These are phyloP conservation scores for Ricordea florida DNA, from an alignment of 92 coral and sea anemone genomes.

Conservation along the genomic window DNA sequence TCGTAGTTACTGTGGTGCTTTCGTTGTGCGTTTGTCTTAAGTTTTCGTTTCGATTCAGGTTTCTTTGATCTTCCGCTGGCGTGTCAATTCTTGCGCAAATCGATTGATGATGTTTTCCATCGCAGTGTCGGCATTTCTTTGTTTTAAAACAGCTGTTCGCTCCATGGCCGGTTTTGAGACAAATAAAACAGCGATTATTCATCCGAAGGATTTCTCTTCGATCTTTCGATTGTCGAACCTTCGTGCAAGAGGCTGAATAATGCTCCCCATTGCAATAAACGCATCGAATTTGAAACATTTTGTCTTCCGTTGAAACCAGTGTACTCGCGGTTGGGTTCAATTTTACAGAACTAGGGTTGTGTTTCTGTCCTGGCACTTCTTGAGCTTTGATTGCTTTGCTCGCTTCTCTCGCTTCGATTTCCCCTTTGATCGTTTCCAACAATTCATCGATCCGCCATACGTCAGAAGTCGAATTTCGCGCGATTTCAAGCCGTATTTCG, in stretches of 20 bases:
- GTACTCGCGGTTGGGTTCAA: constrained; percentile 51
- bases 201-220: constrained; percentile 21
- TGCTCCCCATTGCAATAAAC: constrained; percentile 39
- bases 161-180: constrained; percentile 7
- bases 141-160: neutral
- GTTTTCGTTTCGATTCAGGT: too few relatives aligned
- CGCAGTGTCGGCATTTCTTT: constrained; percentile 16
- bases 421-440: constrained; percentile 19
- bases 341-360: too few relatives aligned
- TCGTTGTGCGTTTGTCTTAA: too few relatives aligned
- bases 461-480: constrained; percentile 27
- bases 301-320: neutral
- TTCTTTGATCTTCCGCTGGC: neutral
- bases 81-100: neutral
- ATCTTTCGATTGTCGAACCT: neutral
- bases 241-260: constrained; percentile 49
- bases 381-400: constrained; percentile 15
- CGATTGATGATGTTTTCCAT: constrained; percentile 27
- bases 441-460: constrained; percentile 53
- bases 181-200: constrained; percentile 31
- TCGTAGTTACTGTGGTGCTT: too few relatives aligned
- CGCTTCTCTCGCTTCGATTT: constrained; percentile 55
- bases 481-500: constrained; percentile 37
- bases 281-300: constrained; percentile 11
- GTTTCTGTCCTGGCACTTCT: neutral